phyloP scores from a whole-genome alignment of 1,140 invertebrate species.

The Lucilia sericata region DNA sequence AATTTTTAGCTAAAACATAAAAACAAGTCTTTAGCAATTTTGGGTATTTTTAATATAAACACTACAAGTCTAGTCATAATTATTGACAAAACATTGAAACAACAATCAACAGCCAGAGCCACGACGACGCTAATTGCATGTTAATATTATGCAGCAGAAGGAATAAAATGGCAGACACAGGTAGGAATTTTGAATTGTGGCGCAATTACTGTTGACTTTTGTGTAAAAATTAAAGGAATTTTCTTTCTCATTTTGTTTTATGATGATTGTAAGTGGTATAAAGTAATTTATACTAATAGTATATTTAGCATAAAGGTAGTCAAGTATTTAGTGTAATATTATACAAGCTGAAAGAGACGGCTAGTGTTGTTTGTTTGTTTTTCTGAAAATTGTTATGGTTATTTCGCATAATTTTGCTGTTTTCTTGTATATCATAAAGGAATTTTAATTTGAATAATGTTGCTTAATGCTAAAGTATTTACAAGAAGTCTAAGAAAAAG shows the following conservation, averaged over 20 bases:
- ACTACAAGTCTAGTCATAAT: conserved; percentile 53
- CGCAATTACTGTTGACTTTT: neutral
- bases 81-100: conserved; percentile 68
- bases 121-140: conserved; percentile 51
- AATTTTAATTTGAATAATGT: neutral
- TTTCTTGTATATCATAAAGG: neutral
- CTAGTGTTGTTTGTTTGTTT: neutral
- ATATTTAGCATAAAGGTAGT: no score
- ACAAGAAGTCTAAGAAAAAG: no score
- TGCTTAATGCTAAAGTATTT: no score
- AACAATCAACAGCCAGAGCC: neutral
- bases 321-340: no score
- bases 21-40: no score
- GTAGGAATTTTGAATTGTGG: neutral
- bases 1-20: no score
- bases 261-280: no score
- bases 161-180: neutral
- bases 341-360: neutral
- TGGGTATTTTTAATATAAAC: no score
- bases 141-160: conserved; percentile 48
- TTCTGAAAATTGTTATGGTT: neutral
- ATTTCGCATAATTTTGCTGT: neutral
- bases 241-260: neutral
- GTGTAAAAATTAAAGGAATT: neutral
- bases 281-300: no score